Conservation (phyloP, 2,113 vertebrate genomes). For the Apodemus sylvaticus region DNA sequence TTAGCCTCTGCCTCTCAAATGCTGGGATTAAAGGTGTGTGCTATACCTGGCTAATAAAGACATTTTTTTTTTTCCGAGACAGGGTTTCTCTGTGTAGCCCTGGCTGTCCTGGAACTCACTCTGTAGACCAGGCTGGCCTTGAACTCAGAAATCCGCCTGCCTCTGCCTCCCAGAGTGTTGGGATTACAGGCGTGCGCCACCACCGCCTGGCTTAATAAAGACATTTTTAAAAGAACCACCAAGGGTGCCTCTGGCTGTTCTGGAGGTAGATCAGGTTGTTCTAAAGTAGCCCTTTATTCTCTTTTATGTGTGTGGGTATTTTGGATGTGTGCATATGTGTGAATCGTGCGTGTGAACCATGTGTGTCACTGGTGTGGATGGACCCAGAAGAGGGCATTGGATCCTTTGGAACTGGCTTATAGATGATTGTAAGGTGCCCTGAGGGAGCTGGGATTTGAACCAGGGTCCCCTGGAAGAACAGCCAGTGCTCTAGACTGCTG, state of each 20-base stretch:
- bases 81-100: too few relatives aligned
- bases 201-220: neutral
- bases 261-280: fast-evolving
- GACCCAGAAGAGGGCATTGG: fast-evolving
- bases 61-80: too few relatives aligned
- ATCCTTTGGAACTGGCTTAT: neutral
- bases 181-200: neutral
- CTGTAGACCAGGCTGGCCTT: too few relatives aligned
- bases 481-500: neutral
- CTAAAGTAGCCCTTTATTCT: neutral
- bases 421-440: neutral
- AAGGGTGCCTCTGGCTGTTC: neutral
- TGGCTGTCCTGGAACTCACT: too few relatives aligned
- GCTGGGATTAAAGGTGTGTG: neutral
- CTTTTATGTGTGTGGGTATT: fast-evolving
- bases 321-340: neutral
- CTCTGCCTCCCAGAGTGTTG: neutral
- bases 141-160: too few relatives aligned
- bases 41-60: neutral
- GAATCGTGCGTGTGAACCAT: fast-evolving
- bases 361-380: neutral
- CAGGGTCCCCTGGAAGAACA: neutral
- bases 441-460: neutral
- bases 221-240: neutral
- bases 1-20: neutral